Conservation (phyloP, 92 coral and sea anemone species). For the Actinernus sp. region DNA sequence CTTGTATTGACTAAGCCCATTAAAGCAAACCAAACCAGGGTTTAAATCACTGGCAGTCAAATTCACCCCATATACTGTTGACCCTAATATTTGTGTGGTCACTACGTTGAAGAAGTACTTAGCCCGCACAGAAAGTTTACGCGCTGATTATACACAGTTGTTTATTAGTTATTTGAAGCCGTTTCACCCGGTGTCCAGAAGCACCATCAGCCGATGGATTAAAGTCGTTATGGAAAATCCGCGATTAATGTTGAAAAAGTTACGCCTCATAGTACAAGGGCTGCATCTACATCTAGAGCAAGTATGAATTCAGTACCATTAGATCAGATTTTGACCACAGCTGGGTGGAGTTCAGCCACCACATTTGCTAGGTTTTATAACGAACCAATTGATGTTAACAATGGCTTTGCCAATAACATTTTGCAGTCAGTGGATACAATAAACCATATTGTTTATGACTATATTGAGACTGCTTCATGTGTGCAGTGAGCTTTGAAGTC, state of each 20-base stretch:
- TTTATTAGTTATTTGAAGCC: neutral
- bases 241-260: no score
- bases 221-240: no score
- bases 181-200: neutral
- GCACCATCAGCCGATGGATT: no score
- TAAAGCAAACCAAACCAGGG: slow-evolving; percentile 28
- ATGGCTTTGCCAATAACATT: no score
- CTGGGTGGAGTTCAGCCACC: slow-evolving; percentile 49
- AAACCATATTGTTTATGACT: neutral
- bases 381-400: slow-evolving; percentile 36
- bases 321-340: slow-evolving; percentile 34
- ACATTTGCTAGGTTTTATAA: slow-evolving; percentile 52
- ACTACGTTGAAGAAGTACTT: no score
- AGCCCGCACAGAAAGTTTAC: slow-evolving; percentile 2
- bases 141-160: slow-evolving; percentile 7
- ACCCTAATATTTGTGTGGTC: no score
- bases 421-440: no score
- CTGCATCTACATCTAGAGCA: slow-evolving; percentile 55
- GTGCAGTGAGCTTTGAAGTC: slow-evolving; percentile 46
- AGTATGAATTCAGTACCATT: slow-evolving; percentile 16
- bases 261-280: slow-evolving; percentile 48
- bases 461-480: slow-evolving; percentile 34
- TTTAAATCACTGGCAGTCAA: no score
- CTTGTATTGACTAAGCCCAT: slow-evolving; percentile 10
- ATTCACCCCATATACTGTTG: no score